These are phyloP conservation scores for Oithona nana DNA, from an alignment of 2,888 invertebrate genomes.

Conservation along the genomic window DNA sequence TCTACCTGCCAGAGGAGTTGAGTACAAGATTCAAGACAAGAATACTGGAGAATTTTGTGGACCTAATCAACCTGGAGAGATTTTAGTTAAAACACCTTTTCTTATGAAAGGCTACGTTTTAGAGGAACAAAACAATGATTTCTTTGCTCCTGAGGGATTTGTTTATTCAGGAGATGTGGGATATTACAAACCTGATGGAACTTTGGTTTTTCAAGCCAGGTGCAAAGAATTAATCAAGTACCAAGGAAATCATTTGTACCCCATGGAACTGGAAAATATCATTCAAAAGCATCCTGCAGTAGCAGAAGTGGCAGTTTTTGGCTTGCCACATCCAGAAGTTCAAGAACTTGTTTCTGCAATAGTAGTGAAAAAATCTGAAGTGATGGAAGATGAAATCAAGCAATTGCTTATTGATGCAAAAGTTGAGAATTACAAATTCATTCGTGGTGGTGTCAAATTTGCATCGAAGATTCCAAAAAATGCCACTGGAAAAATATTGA, in stretches of 20 bases:
- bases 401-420: not conserved
- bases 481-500: not conserved
- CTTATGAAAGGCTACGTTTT: slow-evolving; percentile 48
- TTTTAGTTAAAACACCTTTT: slow-evolving; percentile 59
- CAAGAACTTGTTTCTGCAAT: not conserved
- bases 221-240: slow-evolving; percentile 68
- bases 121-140: not conserved
- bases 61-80: slow-evolving; percentile 46
- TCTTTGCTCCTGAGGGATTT: not conserved
- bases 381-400: not conserved
- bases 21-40: not conserved
- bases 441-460: not conserved
- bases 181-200: slow-evolving; percentile 53
- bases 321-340: slow-evolving; percentile 41
- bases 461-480: not conserved
- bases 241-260: slow-evolving; percentile 32
- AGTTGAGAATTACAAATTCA: not conserved
- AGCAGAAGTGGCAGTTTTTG: slow-evolving; percentile 61
- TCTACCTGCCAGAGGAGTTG: not conserved
- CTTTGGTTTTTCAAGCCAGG: slow-evolving; percentile 61
- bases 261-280: slow-evolving; percentile 66
- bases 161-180: slow-evolving; percentile 33
- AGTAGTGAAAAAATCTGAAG: not conserved
- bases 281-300: slow-evolving; percentile 48
- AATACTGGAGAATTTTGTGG: slow-evolving; percentile 34